Base-by-base conservation (phyloP, 53 echinoderm and acorn worm species). In the Arbacia lixula region DNA sequence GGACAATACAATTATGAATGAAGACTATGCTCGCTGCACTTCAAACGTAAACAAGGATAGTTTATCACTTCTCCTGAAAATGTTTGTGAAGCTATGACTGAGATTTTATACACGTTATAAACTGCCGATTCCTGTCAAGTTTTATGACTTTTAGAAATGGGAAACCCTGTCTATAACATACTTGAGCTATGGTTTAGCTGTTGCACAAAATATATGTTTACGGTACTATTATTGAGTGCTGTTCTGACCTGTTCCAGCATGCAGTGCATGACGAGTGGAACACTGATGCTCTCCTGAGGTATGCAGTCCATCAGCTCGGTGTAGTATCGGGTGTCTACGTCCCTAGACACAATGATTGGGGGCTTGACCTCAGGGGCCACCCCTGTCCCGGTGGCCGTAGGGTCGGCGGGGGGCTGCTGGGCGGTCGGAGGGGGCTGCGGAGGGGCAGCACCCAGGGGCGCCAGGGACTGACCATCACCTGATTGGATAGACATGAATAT, bases 241-340 rank as follows among this genome's bases (percentile, higher is more conserved):
- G 46, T 14, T 46, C 66, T 63, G 51, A 96, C 97, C 97, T 96
- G 97, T 88, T 96, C 97, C 51, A 96, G 85, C 97, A 96, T 96
- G 33, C 97, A 96, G 84, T 96, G 93, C 91, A 96, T 91, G 42
- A 96, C 78, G 52, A 96, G 78, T 49, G 97, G 97, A 27, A 96
- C 73, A 64, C 97, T 96, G 49, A 91, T 72, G 53, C 97, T 94
- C 86, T 96, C 97, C 27, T 86, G 88, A 17, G 97, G 97, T 9
- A 96, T 66, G 29, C 76, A 61, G 76, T 96, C 93, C 93, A 96
- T 93, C 60, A 96, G 57, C 78, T 96, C 97, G 6, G 72, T 91
- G 86, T 96, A 96, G 71, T 91, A 96, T 27, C 97, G 72, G 28
- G 53, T 86, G 61, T 96, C 97, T 32, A 91, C 91, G 63, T 95